A percentile compares a stretch with the other conserved stretches of the same genome.
Conservation (phyloP, 2,888 invertebrate genomes). For the Drosophila mulleri region DNA sequence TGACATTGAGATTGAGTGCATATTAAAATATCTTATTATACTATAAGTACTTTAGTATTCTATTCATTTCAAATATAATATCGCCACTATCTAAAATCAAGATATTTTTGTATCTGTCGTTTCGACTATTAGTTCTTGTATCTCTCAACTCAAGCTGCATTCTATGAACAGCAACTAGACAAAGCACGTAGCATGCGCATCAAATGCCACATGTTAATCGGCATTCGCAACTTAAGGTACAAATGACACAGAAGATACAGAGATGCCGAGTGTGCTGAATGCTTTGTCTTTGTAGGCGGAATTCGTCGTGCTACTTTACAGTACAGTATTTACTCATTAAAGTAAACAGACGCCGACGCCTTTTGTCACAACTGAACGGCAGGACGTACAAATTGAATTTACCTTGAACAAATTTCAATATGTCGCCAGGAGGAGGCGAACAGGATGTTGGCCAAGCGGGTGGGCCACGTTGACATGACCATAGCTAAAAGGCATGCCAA, state of each 20-base stretch:
- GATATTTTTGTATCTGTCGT: neutral
- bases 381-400: conserved; percentile 49
- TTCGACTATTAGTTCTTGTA: neutral
- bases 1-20: no score
- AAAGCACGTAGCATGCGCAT: conserved; percentile 33
- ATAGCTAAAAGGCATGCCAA: conserved; percentile 50
- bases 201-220: conserved; percentile 27
- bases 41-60: neutral
- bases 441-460: conserved; percentile 35
- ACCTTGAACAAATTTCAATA: conserved; percentile 46
- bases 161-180: conserved; percentile 6
- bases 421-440: conserved; percentile 21
- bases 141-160: conserved; percentile 1
- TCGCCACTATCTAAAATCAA: neutral
- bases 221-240: neutral
- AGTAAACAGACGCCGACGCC: conserved; percentile 49
- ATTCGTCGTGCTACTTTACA: conserved; percentile 45
- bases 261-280: neutral
- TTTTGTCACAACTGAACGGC: conserved; percentile 25
- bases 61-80: neutral
- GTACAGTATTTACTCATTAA: conserved; percentile 36
- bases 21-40: no score
- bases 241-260: conserved; percentile 6
- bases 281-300: conserved; percentile 9
- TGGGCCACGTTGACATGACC: conserved; percentile 43